Percentiles rank a stretch among this genome's conserved stretches.
Conservation (phyloP, 2,888 invertebrate genomes). For the Lacanobia wlatinum region DNA sequence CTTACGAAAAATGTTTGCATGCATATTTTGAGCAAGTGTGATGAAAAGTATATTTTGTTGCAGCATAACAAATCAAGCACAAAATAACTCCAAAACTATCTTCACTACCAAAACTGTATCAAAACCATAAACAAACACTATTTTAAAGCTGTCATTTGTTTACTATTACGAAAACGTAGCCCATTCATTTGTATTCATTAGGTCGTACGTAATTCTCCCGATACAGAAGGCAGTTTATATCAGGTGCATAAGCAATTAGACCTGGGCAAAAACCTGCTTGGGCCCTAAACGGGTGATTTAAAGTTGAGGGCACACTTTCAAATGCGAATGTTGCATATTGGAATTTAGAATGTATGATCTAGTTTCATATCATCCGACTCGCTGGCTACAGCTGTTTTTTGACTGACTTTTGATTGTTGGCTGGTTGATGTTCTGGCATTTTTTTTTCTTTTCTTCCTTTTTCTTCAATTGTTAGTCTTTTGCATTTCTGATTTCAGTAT, state of each 20-base stretch:
- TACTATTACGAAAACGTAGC: slow-evolving; percentile 42
- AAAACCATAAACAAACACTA: background rate
- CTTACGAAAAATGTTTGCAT: too few species aligned
- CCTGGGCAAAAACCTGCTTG: slow-evolving; percentile 49
- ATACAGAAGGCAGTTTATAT: slow-evolving; percentile 44
- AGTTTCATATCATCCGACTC: too few species aligned
- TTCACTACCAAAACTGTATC: background rate
- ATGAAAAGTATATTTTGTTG: too few species aligned
- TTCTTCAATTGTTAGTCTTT: too few species aligned
- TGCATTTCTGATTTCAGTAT: too few species aligned
- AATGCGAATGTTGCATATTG: background rate
- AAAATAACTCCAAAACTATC: background rate
- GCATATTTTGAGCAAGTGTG: too few species aligned
- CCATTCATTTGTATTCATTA: slow-evolving; percentile 56
- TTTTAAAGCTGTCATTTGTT: slow-evolving; percentile 18
- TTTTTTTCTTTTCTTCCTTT: too few species aligned
- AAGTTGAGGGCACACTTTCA: slow-evolving; percentile 3
- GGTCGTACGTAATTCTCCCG: slow-evolving; percentile 41
- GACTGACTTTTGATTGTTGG: too few species aligned
- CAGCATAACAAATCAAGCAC: background rate
- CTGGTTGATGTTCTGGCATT: too few species aligned
- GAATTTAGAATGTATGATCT: background rate
- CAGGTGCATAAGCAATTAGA: slow-evolving; percentile 60
- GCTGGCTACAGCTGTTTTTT: too few species aligned
- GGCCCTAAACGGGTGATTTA: slow-evolving; percentile 44